These are phyloP conservation scores for Ptycholaimellus sp. DNA, from an alignment of 2,888 invertebrate genomes.

Conservation along the genomic window DNA sequence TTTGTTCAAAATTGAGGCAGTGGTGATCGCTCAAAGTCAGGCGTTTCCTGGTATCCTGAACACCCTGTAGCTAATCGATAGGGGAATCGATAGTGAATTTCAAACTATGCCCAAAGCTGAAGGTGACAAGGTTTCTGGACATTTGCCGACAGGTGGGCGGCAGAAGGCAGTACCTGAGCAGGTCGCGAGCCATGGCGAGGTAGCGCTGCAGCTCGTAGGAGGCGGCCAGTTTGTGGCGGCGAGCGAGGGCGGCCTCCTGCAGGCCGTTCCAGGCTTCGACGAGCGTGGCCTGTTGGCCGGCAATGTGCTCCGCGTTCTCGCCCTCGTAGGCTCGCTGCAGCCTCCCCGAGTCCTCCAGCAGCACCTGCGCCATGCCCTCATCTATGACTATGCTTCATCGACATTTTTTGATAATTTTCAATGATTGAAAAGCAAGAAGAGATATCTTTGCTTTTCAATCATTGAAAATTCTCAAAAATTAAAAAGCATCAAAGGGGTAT, in stretches of 20 bases:
- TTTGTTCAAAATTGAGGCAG: no score
- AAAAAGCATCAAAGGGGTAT: no score
- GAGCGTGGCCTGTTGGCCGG: conserved; percentile 58
- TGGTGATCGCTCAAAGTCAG: no score
- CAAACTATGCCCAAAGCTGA: no score
- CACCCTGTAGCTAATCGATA: no score
- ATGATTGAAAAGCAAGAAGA: not conserved
- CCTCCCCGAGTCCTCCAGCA: conserved; percentile 71
- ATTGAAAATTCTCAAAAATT: no score
- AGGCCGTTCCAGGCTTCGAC: conserved; percentile 60
- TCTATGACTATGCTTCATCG: not conserved
- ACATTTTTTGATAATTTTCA: conserved; percentile 7
- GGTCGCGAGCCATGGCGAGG: conserved; percentile 53
- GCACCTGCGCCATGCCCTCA: conserved; percentile 34
- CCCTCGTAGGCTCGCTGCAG: conserved; percentile 60
- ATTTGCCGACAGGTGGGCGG: no score
- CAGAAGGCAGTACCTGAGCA: no score
- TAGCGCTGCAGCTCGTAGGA: conserved; percentile 70
- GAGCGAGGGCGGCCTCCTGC: conserved; percentile 52
- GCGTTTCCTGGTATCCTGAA: no score
- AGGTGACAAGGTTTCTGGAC: no score
- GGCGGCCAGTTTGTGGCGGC: conserved; percentile 55
- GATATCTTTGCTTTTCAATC: no score
- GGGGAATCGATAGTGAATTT: no score
- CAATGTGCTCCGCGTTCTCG: conserved; percentile 65